phyloP scores from a whole-genome alignment of 2,797 vertebrate species.

The Lacerta agilis region DNA sequence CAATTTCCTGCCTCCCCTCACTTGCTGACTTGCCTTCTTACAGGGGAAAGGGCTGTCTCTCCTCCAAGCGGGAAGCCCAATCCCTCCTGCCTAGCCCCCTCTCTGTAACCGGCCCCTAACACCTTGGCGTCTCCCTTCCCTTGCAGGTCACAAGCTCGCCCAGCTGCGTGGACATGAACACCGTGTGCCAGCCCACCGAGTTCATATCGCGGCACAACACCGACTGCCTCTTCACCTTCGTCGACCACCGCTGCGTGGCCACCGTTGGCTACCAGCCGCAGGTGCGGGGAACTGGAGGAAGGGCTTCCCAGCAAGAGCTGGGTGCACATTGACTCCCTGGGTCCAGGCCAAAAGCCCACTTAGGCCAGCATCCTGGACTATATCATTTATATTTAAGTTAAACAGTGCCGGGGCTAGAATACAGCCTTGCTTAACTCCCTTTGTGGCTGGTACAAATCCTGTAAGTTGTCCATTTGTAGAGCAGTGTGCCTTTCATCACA shows the following conservation, averaged over 20 bases:
- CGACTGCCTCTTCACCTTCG: constrained; percentile 92
- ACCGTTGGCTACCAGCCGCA: constrained; percentile 94
- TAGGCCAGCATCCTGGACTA: too few relatives aligned
- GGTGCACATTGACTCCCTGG: not conserved
- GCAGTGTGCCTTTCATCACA: too few relatives aligned
- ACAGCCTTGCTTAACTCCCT: too few relatives aligned
- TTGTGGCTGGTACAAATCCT: too few relatives aligned
- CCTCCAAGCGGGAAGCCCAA: not conserved
- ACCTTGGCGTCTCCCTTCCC: not conserved
- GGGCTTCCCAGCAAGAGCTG: accelerated
- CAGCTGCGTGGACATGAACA: constrained; percentile 87
- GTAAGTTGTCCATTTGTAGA: too few relatives aligned
- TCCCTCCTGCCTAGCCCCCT: not conserved
- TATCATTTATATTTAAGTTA: too few relatives aligned
- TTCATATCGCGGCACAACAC: constrained; percentile 97
- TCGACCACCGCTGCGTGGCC: constrained; percentile 92
- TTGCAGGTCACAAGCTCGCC: constrained; percentile 92
- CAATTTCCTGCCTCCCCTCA: not conserved
- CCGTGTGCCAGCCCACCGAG: constrained; percentile 89
- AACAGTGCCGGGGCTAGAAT: too few relatives aligned
- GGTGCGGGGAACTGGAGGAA: constrained; percentile 71
- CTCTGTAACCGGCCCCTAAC: not conserved
- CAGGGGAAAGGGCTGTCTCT: not conserved
- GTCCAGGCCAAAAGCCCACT: too few relatives aligned
- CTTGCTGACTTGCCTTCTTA: accelerated